Percentiles rank a stretch among this genome's conserved stretches.
These are phyloP conservation scores for Rhyacophila brunnea DNA, from an alignment of 1,140 invertebrate species.

Conservation along the genomic window DNA sequence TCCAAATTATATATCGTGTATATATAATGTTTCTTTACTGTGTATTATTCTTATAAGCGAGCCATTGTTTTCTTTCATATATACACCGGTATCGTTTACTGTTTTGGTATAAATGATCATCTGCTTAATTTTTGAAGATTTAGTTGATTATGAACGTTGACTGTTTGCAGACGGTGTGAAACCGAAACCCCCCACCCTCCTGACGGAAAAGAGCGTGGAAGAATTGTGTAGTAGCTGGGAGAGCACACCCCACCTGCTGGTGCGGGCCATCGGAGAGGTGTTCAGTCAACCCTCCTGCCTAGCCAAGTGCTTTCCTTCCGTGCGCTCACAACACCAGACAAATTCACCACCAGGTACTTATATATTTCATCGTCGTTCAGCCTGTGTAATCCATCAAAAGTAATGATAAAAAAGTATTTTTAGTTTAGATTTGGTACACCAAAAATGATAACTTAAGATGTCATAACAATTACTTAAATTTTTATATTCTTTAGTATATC, in stretches of 20 bases:
- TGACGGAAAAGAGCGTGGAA: conserved; percentile 50
- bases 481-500: no score
- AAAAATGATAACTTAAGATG: no score
- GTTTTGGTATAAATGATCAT: conserved; percentile 6
- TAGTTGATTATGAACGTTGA: background rate
- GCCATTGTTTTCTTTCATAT: background rate
- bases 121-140: background rate
- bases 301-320: conserved; percentile 57
- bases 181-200: conserved; percentile 19
- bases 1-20: no score
- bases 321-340: conserved; percentile 42
- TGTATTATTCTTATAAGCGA: no score
- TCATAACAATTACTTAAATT: no score
- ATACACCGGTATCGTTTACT: background rate
- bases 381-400: no score
- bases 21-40: no score
- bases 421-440: no score
- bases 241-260: conserved; percentile 41
- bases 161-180: conserved; percentile 8
- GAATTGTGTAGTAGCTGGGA: conserved; percentile 48
- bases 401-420: no score
- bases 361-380: background rate
- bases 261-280: conserved; percentile 44
- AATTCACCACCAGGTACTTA: conserved; percentile 36
- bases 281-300: conserved; percentile 54